phyloP scores from a whole-genome alignment of 1,140 invertebrate species.

The Solen grandis region DNA sequence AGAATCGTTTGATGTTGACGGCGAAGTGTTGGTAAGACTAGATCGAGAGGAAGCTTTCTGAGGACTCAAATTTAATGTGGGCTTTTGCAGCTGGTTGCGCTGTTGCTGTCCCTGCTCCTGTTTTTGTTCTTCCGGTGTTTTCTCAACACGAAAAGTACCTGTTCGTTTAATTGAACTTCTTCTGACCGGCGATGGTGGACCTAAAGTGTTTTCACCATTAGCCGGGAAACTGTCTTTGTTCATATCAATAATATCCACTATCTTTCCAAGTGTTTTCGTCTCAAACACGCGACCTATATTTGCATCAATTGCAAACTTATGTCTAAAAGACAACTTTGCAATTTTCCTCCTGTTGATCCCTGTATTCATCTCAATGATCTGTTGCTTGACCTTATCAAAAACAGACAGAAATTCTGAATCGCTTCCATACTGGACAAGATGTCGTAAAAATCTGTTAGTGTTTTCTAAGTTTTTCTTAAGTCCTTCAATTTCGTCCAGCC shows the following conservation, averaged over 20 bases:
- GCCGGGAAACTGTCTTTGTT: constrained; percentile 61
- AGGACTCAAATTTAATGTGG: background rate
- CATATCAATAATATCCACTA: constrained; percentile 65
- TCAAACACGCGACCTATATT: constrained; percentile 57
- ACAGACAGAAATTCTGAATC: constrained; percentile 67
- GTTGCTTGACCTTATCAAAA: constrained; percentile 64
- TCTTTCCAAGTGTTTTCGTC: constrained; percentile 61
- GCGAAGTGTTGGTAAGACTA: constrained; percentile 49
- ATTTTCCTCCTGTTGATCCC: constrained; percentile 59
- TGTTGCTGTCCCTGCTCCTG: background rate
- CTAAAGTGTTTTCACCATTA: constrained; percentile 54
- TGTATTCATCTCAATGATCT: constrained; percentile 63
- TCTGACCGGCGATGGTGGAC: constrained; percentile 42
- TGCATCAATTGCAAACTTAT: constrained; percentile 60
- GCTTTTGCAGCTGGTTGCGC: background rate
- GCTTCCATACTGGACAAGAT: constrained; percentile 64
- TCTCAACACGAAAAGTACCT: constrained; percentile 66
- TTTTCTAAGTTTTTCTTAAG: constrained; percentile 65
- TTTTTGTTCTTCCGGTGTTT: constrained; percentile 25
- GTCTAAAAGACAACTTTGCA: constrained; percentile 62
- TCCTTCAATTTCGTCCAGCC: constrained; percentile 61
- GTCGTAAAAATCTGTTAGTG: constrained; percentile 59
- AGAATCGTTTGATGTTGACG: constrained; percentile 62
- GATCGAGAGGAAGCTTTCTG: constrained; percentile 31
- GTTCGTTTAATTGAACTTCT: constrained; percentile 61